Evolutionary conservation across 2,113 vertebrate species (phyloP), one percentile per base, ranked within the genome.

Genomic region (Hepsetus odoe): DNA sequence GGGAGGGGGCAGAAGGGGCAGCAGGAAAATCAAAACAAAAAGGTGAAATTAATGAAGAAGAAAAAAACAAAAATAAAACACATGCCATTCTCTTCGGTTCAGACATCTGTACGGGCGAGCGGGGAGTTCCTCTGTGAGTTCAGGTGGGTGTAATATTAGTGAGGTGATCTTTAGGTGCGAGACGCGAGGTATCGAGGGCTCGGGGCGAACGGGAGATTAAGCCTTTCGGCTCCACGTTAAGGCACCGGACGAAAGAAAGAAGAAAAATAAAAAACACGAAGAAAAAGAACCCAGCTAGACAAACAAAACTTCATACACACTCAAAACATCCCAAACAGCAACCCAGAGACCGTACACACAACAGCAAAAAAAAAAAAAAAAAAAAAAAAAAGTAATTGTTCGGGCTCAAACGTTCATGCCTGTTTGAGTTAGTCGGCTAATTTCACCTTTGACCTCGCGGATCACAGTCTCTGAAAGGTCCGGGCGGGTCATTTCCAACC

Each of bases 241-340:
- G 96, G 96, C 96, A 98, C 97, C 95, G 94, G 95, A 98, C 96
- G 95, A 96, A 96, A 94, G 88, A 93, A 95, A 96, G 84, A 90
- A 90, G 93, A 89, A 89, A 86, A 90, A 59, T 88, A 90, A 92
- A 90, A 79, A 80, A 79, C 74, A 49, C 70, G 32, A 62, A 44
- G 10, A 0, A n/a, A 10, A 38, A 38, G 4, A 65, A 35, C 93
- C 94, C 93, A 93, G 88, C 92, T 89, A 96, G 85, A 93, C 90
- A 93, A 88, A 90, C 88, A 90, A 58, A 28, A 69, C 66, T 53
- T 68, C 16, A 9, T 9, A 1, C 42, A 26, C n/a, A 69, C 53
- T 38, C 61, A 53, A 3, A 30, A 22, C 16, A 32, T 72, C 62
- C 70, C 76, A 73, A 61, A 94, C 91, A 94, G 92, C 94, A 93